phyloP scores from a whole-genome alignment of 2,888 invertebrate species.

The Drosophila monieri region DNA sequence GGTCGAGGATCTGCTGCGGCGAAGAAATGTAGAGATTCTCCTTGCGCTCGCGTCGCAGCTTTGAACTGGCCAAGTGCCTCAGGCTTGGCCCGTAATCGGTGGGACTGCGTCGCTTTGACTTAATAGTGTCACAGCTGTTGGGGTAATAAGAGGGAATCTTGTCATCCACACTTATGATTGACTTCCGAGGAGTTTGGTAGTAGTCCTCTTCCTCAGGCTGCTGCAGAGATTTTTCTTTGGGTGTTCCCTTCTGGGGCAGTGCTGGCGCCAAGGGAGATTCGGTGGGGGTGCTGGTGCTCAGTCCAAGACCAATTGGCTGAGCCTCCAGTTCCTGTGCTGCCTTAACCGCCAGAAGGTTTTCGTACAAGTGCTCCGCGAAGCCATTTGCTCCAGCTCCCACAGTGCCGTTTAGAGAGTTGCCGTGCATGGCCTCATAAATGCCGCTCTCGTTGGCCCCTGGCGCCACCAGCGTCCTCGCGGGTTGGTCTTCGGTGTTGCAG shows the following conservation, averaged over 20 bases:
- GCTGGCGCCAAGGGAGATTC: constrained; percentile 73
- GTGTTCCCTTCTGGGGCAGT: constrained; percentile 57
- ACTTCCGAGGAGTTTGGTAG: constrained; percentile 82
- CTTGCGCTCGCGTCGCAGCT: constrained; percentile 78
- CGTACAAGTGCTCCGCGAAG: constrained; percentile 78
- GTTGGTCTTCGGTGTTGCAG: constrained; percentile 62
- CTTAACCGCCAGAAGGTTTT: constrained; percentile 79
- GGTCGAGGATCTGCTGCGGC: constrained; percentile 81
- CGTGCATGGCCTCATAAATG: constrained; percentile 81
- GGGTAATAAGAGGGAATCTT: constrained; percentile 84
- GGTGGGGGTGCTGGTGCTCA: constrained; percentile 81
- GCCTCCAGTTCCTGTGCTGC: constrained; percentile 77
- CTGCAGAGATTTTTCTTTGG: constrained; percentile 12
- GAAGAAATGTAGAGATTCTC: constrained; percentile 83
- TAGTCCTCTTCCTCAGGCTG: constrained; percentile 67
- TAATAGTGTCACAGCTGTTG: constrained; percentile 81
- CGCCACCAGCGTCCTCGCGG: constrained; percentile 8
- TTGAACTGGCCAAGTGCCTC: constrained; percentile 75
- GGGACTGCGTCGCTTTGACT: constrained; percentile 73
- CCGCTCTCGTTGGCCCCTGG: constrained; percentile 61
- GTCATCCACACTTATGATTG: constrained; percentile 83
- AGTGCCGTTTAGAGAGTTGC: constrained; percentile 46
- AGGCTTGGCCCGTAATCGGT: constrained; percentile 59
- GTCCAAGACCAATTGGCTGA: constrained; percentile 44
- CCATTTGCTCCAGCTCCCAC: constrained; percentile 31